Percentiles rank a stretch among this genome's conserved stretches.
phyloP scores from a whole-genome alignment of 2,888 invertebrate species.

The Eurois occulta region DNA sequence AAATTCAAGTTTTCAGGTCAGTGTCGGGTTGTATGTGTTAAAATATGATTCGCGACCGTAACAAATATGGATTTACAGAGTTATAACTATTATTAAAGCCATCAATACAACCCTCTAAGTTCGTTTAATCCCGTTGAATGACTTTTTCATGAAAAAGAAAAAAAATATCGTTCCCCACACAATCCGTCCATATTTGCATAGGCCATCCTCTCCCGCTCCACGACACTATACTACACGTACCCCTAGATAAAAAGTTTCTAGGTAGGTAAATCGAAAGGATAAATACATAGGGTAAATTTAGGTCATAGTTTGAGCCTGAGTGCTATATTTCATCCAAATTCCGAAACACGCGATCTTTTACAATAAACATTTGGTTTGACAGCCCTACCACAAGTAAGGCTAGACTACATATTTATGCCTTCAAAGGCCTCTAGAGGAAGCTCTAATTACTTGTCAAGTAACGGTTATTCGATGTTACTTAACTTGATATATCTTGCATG shows the following conservation, averaged over 20 bases:
- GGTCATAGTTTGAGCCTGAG: neutral
- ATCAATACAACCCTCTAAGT: no score
- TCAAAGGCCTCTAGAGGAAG: conserved; percentile 61
- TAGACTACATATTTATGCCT: conserved; percentile 59
- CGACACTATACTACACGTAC: neutral
- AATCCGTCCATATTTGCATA: neutral
- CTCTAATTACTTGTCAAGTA: conserved; percentile 69
- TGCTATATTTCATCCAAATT: neutral
- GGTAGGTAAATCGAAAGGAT: neutral
- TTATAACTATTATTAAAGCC: no score
- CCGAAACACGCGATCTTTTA: neutral
- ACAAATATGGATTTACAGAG: no score
- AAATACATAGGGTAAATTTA: neutral
- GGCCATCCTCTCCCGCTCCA: neutral
- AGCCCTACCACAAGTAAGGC: conserved; percentile 50
- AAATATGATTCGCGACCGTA: no score
- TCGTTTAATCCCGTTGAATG: no score
- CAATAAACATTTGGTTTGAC: neutral
- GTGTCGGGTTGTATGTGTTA: no score
- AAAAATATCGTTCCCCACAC: neutral
- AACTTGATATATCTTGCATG: conserved; percentile 63
- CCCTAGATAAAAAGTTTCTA: neutral
- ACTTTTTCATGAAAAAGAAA: no score
- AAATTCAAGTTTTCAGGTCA: neutral
- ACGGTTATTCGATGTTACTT: conserved; percentile 66